phyloP scores from a whole-genome alignment of 2,113 vertebrate genomes.

The Amphiprion percula region DNA sequence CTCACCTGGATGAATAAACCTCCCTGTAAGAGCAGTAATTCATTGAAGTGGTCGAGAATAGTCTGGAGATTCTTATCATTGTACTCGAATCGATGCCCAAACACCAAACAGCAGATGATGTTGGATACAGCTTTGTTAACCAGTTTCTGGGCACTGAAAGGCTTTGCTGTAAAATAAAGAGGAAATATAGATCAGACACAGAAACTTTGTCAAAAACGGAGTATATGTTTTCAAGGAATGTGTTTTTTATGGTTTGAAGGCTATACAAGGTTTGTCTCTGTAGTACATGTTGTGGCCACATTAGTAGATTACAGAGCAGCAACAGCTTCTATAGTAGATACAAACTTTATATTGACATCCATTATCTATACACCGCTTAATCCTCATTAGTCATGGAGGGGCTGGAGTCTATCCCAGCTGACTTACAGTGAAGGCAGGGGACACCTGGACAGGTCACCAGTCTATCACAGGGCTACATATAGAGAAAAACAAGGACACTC shows the following conservation, averaged over 20 bases:
- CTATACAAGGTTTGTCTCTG: too few relatives aligned
- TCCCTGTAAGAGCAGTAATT: conserved; percentile 74
- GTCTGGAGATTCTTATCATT: conserved; percentile 44
- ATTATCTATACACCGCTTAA: too few relatives aligned
- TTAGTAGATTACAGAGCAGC: neutral
- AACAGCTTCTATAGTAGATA: neutral
- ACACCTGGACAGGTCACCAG: too few relatives aligned
- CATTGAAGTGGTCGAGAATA: conserved; percentile 42
- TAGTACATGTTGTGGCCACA: neutral
- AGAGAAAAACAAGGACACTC: too few relatives aligned
- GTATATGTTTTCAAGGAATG: too few relatives aligned
- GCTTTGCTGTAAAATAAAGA: conserved; percentile 77
- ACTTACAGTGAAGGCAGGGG: too few relatives aligned
- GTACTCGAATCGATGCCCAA: conserved; percentile 68
- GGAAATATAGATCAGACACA: conserved; percentile 79
- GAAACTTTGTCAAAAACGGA: conserved; percentile 76
- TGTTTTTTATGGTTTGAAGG: too few relatives aligned
- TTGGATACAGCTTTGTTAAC: conserved; percentile 79
- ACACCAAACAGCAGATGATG: conserved; percentile 74
- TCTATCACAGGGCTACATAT: too few relatives aligned
- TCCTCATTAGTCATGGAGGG: too few relatives aligned
- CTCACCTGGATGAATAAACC: conserved; percentile 35
- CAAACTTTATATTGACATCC: too few relatives aligned
- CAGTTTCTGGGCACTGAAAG: conserved; percentile 81
- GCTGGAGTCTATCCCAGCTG: too few relatives aligned